Base-by-base conservation (phyloP, 2,888 invertebrate species). In the Pseudoips prasinana region DNA sequence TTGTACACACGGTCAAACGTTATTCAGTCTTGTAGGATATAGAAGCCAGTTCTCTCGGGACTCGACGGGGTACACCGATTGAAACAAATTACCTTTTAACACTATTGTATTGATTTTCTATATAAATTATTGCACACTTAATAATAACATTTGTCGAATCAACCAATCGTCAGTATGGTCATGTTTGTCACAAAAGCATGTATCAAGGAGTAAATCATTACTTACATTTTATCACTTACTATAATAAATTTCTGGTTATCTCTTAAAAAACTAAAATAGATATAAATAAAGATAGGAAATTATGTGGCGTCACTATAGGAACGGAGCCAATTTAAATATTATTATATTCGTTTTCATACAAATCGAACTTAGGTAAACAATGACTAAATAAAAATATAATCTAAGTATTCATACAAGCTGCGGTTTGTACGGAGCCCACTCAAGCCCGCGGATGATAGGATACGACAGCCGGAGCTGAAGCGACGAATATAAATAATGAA, bases 341-440 rank as follows among this genome's bases (percentile, higher is more conserved):
- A 64, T 71, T 63, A 64, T 70, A 72, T 61, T 65, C 64, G 62
- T 67, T 64, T 72, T 64, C 73, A 70, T 76, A 76, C 77, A 72
- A 76, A 80, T 67, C 73, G 78, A 84, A 84, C 83, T 84, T 83
- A 84, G 63, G 60, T 72, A 81, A 61, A 73, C 62, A 69, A 82
- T 86, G 86, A 87, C 86, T 86, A 86, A 84, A 86, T 84, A 84
- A 85, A 73, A 70, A 75, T 81, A 83, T 69, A 76, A 67, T 58
- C 82, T 85, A 86, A 77, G 74, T 83, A 82, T 71, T 73, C 70
- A 69, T 67, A 72, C 62, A 50, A 51, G 39, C 59, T 51, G 48
- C 47, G 58, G 57, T 67, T 53, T 61, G 69, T 60, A 59, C 63
- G 53, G 25, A 33, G 30, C 48, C 23, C 39, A 39, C 46, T 26